Conservation (phyloP, 2,113 vertebrate genomes). For the Butorides virescens region DNA sequence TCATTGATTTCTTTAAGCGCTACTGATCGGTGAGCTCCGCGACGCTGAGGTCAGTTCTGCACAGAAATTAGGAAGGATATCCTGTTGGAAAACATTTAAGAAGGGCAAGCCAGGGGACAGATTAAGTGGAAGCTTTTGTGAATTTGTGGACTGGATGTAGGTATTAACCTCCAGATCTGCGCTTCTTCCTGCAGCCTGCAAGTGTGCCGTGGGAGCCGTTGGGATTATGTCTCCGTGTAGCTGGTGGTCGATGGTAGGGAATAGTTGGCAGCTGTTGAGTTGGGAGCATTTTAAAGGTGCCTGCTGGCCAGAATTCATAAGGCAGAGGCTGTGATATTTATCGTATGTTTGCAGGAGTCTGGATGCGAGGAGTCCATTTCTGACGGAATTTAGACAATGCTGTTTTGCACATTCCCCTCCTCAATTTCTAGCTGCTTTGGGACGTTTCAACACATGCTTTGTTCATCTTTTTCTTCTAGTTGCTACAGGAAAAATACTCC, state of each 20-base stretch:
- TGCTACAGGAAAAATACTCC: too few relatives aligned
- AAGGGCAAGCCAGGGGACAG: background rate
- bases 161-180: background rate
- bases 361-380: background rate
- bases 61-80: background rate
- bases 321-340: background rate
- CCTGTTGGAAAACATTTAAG: background rate
- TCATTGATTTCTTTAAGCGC: constrained; percentile 21
- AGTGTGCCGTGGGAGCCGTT: background rate
- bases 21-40: background rate
- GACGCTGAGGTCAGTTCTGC: background rate
- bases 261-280: background rate
- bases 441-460: background rate
- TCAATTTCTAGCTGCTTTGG: background rate
- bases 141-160: background rate
- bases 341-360: background rate
- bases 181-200: background rate
- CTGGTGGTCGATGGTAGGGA: background rate
- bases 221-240: accelerated
- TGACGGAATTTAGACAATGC: accelerated
- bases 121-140: background rate
- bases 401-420: accelerated
- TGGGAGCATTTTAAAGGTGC: background rate
- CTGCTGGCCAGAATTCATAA: background rate
- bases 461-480: background rate